Evolutionary conservation across 2,113 vertebrate genomes (phyloP).

Genomic region (Rhagologus leucostigma): DNA sequence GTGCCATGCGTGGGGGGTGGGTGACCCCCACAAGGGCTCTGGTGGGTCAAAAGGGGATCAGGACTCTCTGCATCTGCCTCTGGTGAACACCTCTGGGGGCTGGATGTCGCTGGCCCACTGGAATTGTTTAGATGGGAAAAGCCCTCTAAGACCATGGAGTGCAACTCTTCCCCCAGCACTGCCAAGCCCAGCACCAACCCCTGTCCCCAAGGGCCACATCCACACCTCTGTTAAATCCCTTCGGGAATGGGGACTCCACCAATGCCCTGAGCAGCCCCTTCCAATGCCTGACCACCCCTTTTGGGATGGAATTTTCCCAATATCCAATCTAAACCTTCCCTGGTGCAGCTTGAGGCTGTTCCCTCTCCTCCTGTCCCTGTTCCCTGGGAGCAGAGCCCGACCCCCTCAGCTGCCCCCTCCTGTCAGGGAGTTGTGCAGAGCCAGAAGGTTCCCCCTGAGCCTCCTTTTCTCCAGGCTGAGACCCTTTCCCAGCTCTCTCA

Average conservation of each 20-base stretch:
- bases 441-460: not conserved
- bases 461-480: not conserved
- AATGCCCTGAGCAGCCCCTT: not conserved
- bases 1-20: rapidly evolving
- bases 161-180: not conserved
- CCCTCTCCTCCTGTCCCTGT: not conserved
- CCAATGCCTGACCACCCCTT: not conserved
- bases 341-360: rapidly evolving
- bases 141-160: not conserved
- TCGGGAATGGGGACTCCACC: too few relatives aligned
- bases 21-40: not conserved
- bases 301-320: not conserved
- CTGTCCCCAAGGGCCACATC: not conserved
- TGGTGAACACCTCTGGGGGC: not conserved
- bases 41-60: not conserved
- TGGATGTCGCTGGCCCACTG: rapidly evolving
- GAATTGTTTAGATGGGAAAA: not conserved
- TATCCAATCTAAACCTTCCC: not conserved
- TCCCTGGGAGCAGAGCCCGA: rapidly evolving
- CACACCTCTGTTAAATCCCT: not conserved
- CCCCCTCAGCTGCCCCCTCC: rapidly evolving
- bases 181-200: not conserved
- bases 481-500: not conserved
- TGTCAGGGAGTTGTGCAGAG: not conserved
- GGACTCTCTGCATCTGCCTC: too few relatives aligned